Evolutionary conservation across 1,140 invertebrate genomes (phyloP).

Genomic region (Pararge aegeria): DNA sequence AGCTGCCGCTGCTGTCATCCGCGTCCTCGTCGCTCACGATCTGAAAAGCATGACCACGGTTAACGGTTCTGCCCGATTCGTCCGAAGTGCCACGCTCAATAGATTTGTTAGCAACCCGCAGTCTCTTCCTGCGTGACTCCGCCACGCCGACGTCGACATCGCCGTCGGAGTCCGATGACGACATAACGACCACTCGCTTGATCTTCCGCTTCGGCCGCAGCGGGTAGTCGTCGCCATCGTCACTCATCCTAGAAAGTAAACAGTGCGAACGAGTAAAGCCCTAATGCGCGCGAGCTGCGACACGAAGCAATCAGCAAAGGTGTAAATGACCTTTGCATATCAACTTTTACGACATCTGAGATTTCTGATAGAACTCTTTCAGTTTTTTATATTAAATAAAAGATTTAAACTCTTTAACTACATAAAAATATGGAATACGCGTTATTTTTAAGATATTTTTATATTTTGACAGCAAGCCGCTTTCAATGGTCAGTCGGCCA

Average conservation of each 20-base stretch:
- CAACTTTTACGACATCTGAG: slow-evolving; percentile 44
- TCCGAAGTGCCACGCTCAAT: neutral
- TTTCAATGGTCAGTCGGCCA: slow-evolving; percentile 70
- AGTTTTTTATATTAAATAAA: slow-evolving; percentile 42
- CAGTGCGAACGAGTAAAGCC: slow-evolving; percentile 39
- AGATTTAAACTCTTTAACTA: slow-evolving; percentile 42
- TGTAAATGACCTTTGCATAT: slow-evolving; percentile 69
- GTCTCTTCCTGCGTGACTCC: slow-evolving; percentile 60
- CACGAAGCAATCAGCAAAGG: slow-evolving; percentile 72
- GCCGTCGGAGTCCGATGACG: slow-evolving; percentile 63
- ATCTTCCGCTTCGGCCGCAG: slow-evolving; percentile 55
- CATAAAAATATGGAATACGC: slow-evolving; percentile 49
- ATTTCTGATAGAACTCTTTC: slow-evolving; percentile 49
- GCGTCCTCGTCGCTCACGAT: slow-evolving; percentile 59
- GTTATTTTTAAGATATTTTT: slow-evolving; percentile 58
- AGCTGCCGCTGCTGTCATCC: slow-evolving; percentile 59
- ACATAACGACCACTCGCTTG: slow-evolving; percentile 50
- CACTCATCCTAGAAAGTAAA: slow-evolving; percentile 62
- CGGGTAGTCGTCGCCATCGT: slow-evolving; percentile 61
- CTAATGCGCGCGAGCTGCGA: slow-evolving; percentile 58
- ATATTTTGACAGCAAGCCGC: slow-evolving; percentile 78
- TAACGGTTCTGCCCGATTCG: neutral
- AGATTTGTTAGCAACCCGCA: slow-evolving; percentile 54
- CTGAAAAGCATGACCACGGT: slow-evolving; percentile 38
- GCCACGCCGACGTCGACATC: slow-evolving; percentile 52